Evolutionary conservation across 2,888 invertebrate species (phyloP), one percentile per base, ranked within the genome.

Genomic region (Gortyna flavago): DNA sequence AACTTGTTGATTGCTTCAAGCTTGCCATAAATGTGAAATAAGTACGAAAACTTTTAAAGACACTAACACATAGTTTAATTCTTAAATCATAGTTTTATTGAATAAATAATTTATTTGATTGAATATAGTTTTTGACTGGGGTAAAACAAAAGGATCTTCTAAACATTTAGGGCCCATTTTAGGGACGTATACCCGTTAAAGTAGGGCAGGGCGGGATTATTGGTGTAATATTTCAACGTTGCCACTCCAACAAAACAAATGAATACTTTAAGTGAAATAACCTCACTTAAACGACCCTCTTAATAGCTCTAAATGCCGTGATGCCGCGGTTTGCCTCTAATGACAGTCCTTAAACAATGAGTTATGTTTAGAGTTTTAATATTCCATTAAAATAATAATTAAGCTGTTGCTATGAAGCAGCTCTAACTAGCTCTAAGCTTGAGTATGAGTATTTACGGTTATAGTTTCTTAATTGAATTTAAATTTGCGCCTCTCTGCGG

Each of bases 401-500:
- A 93, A 93, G 92, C 89, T 88, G 91, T 93, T 90, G 84, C 81
- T 84, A 83, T 83, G 86, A 78, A 80, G 75, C 78, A 78, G 73
- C 77, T 75, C 77, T 79, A 85, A 89, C 85, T 81, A 88, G 83
- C 79, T 80, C 59, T 81, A 79, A 85, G 74, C 82, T 75, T 79
- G 75, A 85, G 73, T 83, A 77, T 70, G 81, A 80, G 76, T 89
- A 89, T 91, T 90, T 91, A 91, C 83, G 91, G 81, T 94, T 91
- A 93, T 92, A 83, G 88, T 79, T 86, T 85, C 79, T 90, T 94
- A 93, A 95, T 95, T 94, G 91, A 89, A 91, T 92, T 93, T 94
- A 91, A 93, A 94, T 95, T 94, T 94, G 93, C 93, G 90, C 90
- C 90, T 91, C 94, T 67, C 95, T 78, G 90, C 92, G 91, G 94